Base-by-base conservation (phyloP, 2,113 vertebrate species). In the Tympanuchus pallidicinctus region DNA sequence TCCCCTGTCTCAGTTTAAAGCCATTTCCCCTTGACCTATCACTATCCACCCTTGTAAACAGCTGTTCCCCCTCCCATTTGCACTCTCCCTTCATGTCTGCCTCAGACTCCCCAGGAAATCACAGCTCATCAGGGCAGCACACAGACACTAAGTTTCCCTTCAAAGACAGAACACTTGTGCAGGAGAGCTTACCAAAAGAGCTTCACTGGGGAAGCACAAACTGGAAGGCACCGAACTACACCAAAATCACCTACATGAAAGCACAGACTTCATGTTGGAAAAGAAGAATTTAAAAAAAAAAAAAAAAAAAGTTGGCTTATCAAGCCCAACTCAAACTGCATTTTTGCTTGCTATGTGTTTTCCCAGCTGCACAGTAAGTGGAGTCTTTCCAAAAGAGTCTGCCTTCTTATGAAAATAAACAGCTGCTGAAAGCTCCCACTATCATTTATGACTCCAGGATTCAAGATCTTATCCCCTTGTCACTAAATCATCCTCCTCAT, bases 401-500 rank as follows among this genome's bases (percentile, higher is more conserved):
- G 52, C 45, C 40, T 84, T 72, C 71, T 74, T 66, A 59, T 8
- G 45, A 90, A 88, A 89, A 92, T 6, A 82, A 45, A 77, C 50
- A 91, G 72, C 42, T 88, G 76, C 72, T 88, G 65, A 96, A 93
- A 95, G 69, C 14, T 90, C 52, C 42, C 20, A 52, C 6, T 16
- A 79, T 36, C 6, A 67, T 88, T 77, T 90, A 67, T 30, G n/a
- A 63, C 78, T 89, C 36, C 11, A 67, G 36, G 15, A 91, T 40
- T 78, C 73, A 87, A 63, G 28, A 91, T 36, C 38, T 67, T 85
- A 76, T 36, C 60, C 47, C 69, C 38, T 24, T 80, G 32, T 43
- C 69, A 74, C 38, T 81, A 86, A 82, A 91, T 13, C 9, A 74
- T 22, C 22, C 24, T 24, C 5, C 24, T 69, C 70, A 48, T 13